These are phyloP conservation scores for Caradrina clavipalpis DNA, from an alignment of 2,888 invertebrate genomes.

Conservation along the genomic window DNA sequence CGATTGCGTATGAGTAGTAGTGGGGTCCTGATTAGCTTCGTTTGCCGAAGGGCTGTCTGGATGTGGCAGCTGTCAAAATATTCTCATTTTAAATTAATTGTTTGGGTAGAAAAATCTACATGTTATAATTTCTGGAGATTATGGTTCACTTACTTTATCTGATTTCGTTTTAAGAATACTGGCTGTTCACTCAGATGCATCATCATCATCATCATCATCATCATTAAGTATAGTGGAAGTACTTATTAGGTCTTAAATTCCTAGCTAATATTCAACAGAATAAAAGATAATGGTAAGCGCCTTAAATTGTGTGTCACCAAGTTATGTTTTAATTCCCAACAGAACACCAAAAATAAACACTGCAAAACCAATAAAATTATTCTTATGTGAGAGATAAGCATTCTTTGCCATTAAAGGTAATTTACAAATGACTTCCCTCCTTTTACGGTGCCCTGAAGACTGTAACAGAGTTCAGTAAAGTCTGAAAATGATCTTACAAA, in stretches of 20 bases:
- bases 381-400: constrained; percentile 61
- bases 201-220: too few relatives aligned
- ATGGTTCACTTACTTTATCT: not conserved
- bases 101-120: not conserved
- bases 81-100: constrained; percentile 76
- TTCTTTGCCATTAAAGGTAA: constrained; percentile 71
- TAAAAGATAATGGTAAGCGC: not conserved
- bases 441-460: constrained; percentile 82
- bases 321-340: constrained; percentile 18
- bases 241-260: too few relatives aligned
- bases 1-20: constrained; percentile 75
- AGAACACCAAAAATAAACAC: constrained; percentile 24
- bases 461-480: constrained; percentile 77
- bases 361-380: constrained; percentile 48
- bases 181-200: too few relatives aligned
- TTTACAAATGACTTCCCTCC: constrained; percentile 79
- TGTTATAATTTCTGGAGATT: not conserved
- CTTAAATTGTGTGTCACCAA: not conserved
- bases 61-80: constrained; percentile 88
- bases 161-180: not conserved
- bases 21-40: constrained; percentile 83
- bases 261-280: too few relatives aligned
- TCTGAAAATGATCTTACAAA: constrained; percentile 90
- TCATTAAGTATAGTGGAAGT: too few relatives aligned
- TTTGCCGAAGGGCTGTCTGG: constrained; percentile 86